Base-by-base conservation (phyloP, 2,113 vertebrate genomes). In the Myotis davidii region DNA sequence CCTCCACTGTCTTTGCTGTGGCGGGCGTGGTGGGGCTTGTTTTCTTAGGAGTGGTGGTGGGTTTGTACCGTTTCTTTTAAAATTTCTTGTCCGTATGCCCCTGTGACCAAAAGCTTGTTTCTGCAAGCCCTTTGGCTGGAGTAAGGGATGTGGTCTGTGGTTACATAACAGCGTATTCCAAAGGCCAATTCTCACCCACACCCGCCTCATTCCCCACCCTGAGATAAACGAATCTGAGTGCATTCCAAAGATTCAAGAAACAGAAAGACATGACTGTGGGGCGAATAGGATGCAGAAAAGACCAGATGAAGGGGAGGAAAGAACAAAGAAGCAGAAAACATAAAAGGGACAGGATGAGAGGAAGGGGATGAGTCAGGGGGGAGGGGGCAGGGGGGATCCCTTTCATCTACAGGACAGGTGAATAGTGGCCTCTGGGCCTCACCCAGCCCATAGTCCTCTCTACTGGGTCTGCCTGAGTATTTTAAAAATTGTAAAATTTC, bases 71-170 rank as follows among this genome's bases (percentile, higher is more conserved):
- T 76, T 77, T 70, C 76, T 59, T 90, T 86, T 29, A 77, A 32
- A 82, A 45, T 23, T 0, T 90, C 59, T 91, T 91, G 74, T 54
- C 45, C 45, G 73, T 54, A 50, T 1, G 27, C 39, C 65, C 21
- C 69, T 77, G 39, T 45, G 67, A 88, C 76, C 37, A 61, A 76
- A 94, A 92, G 67, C 59, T 87, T 94, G 84, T 64, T 89, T 93
- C 95, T 97, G 67, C 56, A 87, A 81, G 85, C 13, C 54, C 67
- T 77, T 74, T 96, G 96, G 91, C 77, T 74, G 61, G 50, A 93
- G 87, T 14, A 3, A 84, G 86, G 86, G 94, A 78, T 89, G 94
- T 59, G 94, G 94, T 94, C 90, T 95, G 95, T 74, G 95, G 96
- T 95, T 95, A 83, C 65, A 37, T 54, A 95, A 93, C 13, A 9